Evolutionary conservation across 1,140 invertebrate genomes (phyloP).

Genomic region (Laupala kohalensis): DNA sequence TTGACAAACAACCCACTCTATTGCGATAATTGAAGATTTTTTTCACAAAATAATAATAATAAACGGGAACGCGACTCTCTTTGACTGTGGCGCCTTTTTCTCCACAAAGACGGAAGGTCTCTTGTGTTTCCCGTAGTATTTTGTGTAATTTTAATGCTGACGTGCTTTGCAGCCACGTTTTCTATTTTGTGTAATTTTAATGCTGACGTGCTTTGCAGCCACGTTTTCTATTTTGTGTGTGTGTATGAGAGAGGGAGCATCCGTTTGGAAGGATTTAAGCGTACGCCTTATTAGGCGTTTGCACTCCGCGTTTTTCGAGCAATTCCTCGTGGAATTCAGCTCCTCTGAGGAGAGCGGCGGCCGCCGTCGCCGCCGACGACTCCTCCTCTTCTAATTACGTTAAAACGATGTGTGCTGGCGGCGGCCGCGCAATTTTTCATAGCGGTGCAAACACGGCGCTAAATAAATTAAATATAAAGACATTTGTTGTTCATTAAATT

Average conservation of each 20-base stretch:
- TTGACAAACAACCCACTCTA: too few species aligned
- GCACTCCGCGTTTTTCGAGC: neutral
- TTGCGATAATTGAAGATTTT: too few species aligned
- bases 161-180: neutral
- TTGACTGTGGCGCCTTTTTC: too few species aligned
- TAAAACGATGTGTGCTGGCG: neutral
- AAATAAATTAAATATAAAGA: neutral
- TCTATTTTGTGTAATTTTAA: neutral
- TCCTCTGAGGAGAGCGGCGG: too few species aligned
- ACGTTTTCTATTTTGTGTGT: neutral
- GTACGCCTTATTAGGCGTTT: neutral
- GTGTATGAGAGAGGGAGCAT: neutral
- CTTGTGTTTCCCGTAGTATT: too few species aligned
- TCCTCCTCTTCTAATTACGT: neutral
- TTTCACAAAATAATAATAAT: too few species aligned
- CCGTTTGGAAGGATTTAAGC: neutral
- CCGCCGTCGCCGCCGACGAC: too few species aligned
- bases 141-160: neutral
- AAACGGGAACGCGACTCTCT: too few species aligned
- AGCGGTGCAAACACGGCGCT: neutral
- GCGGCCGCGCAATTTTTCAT: neutral
- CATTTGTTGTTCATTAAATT: neutral
- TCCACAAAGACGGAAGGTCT: too few species aligned
- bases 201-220: neutral
- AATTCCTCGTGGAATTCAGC: too few species aligned